Conservation (phyloP, 2,797 vertebrate species). For the Anolis apletophallus region DNA sequence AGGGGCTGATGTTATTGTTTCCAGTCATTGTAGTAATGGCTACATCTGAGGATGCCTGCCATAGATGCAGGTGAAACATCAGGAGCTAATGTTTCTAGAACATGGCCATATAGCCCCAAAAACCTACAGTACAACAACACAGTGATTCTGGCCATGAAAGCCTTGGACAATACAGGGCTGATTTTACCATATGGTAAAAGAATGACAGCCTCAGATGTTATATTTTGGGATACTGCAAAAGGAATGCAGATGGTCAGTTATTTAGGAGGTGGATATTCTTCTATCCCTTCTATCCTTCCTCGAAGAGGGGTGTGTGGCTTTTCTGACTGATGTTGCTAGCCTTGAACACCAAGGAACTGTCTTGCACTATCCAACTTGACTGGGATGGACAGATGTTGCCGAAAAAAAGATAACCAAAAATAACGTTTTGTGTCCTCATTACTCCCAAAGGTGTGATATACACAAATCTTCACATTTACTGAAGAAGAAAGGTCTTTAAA, state of each 20-base stretch:
- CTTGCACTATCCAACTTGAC: not conserved
- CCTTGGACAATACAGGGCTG: not conserved
- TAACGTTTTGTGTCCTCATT: not conserved
- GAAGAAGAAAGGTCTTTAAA: not conserved
- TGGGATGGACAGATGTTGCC: no score
- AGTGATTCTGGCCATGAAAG: no score
- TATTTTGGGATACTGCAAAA: not conserved
- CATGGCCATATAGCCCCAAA: no score
- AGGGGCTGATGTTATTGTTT: rapidly evolving
- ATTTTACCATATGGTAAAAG: not conserved
- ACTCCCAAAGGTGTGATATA: not conserved
- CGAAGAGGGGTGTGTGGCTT: not conserved
- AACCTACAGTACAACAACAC: no score
- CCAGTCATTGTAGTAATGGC: not conserved
- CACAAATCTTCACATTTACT: not conserved
- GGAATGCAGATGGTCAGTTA: no score
- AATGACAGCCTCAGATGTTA: not conserved
- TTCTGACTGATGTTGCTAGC: not conserved
- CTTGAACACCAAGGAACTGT: no score
- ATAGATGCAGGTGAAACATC: no score
- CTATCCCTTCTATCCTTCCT: not conserved
- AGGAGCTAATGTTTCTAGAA: no score
- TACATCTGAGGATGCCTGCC: not conserved
- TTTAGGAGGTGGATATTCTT: no score
- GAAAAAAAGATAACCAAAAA: not conserved